Percentiles rank a stretch among this genome's conserved stretches.
Conservation (phyloP, 2,888 invertebrate genomes). For the Polietes domitor region DNA sequence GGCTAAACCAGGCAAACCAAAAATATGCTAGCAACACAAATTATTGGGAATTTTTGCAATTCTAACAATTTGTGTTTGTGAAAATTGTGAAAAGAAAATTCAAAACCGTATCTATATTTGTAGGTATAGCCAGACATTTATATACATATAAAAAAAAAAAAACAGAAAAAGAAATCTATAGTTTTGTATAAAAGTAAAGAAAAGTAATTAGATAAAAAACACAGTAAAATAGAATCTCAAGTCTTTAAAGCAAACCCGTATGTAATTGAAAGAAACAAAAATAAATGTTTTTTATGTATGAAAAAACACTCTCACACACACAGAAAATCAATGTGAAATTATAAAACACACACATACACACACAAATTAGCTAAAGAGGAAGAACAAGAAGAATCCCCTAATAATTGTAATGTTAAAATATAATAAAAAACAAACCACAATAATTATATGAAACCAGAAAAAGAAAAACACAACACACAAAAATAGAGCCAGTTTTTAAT, state of each 20-base stretch:
- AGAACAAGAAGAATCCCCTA: conserved; percentile 25
- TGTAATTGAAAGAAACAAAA: conserved; percentile 32
- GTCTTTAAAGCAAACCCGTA: conserved; percentile 17
- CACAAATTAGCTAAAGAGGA: conserved; percentile 50
- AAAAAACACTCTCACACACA: conserved; percentile 34
- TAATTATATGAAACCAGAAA: conserved; percentile 44
- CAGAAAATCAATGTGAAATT: conserved; percentile 60
- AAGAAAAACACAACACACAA: neutral
- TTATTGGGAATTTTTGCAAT: neutral
- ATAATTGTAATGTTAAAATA: conserved; percentile 31
- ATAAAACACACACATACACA: conserved; percentile 29
- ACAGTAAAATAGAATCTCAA: conserved; percentile 57
- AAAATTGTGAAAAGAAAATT: conserved; percentile 32
- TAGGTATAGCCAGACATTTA: conserved; percentile 37
- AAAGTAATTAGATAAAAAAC: conserved; percentile 25
- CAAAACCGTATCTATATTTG: conserved; percentile 1
- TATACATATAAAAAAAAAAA: conserved; percentile 27
- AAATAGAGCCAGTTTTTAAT: conserved; percentile 45
- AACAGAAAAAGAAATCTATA: conserved; percentile 55
- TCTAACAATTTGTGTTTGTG: conserved; percentile 8
- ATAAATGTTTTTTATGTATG: conserved; percentile 65
- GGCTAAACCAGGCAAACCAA: neutral
- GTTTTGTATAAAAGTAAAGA: conserved; percentile 62
- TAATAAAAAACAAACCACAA: conserved; percentile 33
- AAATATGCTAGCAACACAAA: neutral